These are phyloP conservation scores for Miniopterus natalensis DNA, from an alignment of 2,113 vertebrate species.

Conservation along the genomic window DNA sequence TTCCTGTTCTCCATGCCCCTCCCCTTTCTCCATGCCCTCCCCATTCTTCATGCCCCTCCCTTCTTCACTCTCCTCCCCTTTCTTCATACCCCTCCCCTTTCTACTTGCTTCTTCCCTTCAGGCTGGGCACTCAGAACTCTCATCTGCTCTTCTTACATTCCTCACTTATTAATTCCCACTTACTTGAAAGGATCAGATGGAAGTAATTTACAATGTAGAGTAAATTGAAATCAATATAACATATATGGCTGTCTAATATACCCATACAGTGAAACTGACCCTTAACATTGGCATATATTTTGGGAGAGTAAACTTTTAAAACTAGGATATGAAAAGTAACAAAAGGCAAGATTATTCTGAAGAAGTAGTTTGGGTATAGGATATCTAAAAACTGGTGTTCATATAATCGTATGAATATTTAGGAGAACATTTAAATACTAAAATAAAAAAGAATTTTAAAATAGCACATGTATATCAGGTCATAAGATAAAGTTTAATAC, in stretches of 20 bases:
- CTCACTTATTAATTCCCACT: background rate
- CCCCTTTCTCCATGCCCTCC: background rate
- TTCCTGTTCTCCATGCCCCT: background rate
- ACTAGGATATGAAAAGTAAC: background rate
- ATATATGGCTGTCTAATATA: background rate
- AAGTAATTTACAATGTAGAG: background rate
- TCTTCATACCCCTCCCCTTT: background rate
- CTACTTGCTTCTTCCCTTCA: background rate
- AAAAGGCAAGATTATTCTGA: constrained; percentile 46
- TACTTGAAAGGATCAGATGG: background rate
- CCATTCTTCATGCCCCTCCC: background rate
- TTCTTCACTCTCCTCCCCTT: rapidly evolving
- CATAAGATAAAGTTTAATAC: constrained; percentile 89
- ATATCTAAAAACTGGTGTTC: constrained; percentile 75
- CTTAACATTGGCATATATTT: constrained; percentile 58
- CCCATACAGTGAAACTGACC: constrained; percentile 56
- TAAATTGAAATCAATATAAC: background rate
- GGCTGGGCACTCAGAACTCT: background rate
- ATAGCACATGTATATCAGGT: constrained; percentile 80
- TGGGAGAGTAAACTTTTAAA: constrained; percentile 71
- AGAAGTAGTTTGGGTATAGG: background rate
- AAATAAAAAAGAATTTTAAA: constrained; percentile 80
- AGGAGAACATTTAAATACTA: constrained; percentile 67
- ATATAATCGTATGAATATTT: constrained; percentile 69
- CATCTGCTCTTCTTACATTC: background rate